These are phyloP conservation scores for Trichoplusia ni DNA, from an alignment of 1,140 invertebrate genomes.

Conservation along the genomic window DNA sequence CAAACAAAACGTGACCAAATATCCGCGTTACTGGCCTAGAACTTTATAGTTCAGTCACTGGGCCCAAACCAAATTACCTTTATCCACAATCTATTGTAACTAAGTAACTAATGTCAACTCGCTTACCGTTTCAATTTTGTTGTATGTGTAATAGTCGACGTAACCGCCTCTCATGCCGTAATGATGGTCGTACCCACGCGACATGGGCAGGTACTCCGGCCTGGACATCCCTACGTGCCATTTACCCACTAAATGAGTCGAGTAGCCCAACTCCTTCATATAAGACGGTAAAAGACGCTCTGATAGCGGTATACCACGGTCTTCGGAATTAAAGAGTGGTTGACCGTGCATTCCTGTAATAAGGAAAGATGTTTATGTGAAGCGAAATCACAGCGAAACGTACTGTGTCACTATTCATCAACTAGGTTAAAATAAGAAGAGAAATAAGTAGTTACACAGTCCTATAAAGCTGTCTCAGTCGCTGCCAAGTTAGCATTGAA, in stretches of 20 bases:
- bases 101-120: neutral
- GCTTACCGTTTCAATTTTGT: conserved; percentile 71
- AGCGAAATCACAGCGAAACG: neutral
- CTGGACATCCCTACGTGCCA: conserved; percentile 91
- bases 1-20: conserved; percentile 20
- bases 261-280: conserved; percentile 88
- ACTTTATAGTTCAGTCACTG: conserved; percentile 21
- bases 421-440: no score
- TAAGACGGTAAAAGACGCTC: conserved; percentile 87
- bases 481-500: no score
- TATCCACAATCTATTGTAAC: conserved; percentile 4
- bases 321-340: conserved; percentile 87
- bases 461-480: no score
- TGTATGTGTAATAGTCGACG: conserved; percentile 91
- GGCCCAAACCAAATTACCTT: conserved; percentile 13
- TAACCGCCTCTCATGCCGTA: conserved; percentile 92
- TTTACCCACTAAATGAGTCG: conserved; percentile 92
- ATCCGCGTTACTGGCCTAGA: conserved; percentile 19
- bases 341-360: conserved; percentile 89
- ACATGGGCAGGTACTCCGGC: conserved; percentile 87
- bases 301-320: conserved; percentile 86
- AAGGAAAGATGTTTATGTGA: neutral
- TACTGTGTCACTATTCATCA: no score
- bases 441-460: no score
- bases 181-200: conserved; percentile 90